Conservation (phyloP, 2,888 invertebrate species). For the Amphimallon solstitiale region DNA sequence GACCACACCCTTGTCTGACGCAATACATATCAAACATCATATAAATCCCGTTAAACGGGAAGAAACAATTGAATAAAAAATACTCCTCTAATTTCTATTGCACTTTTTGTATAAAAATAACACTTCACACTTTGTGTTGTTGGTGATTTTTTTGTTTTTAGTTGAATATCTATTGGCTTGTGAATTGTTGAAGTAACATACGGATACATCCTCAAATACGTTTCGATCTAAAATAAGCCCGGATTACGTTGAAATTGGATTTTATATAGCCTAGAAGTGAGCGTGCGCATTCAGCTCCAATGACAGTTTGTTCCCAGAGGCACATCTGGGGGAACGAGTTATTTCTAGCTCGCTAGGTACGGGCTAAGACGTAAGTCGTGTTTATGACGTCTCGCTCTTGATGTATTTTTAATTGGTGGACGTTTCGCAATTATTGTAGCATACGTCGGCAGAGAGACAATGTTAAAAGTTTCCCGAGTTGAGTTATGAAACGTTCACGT, state of each 20-base stretch:
- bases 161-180: neutral
- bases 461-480: conserved; percentile 34
- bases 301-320: conserved; percentile 20
- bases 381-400: conserved; percentile 5
- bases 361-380: conserved; percentile 32
- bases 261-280: conserved; percentile 21
- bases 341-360: conserved; percentile 26
- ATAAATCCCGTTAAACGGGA: neutral
- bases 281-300: conserved; percentile 37
- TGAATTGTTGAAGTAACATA: neutral
- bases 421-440: conserved; percentile 26
- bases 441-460: conserved; percentile 14
- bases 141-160: neutral
- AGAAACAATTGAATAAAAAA: conserved; percentile 13
- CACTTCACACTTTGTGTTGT: conserved; percentile 30
- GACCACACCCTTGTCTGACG: conserved; percentile 27
- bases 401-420: conserved; percentile 36
- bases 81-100: conserved; percentile 16
- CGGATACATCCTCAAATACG: conserved; percentile 24
- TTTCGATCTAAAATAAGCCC: conserved; percentile 36
- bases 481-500: conserved; percentile 30
- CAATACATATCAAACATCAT: conserved; percentile 4
- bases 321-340: conserved; percentile 40
- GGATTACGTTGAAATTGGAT: conserved; percentile 8
- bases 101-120: conserved; percentile 30